Base-by-base conservation (phyloP, 2,113 vertebrate genomes). In the Felis catus region DNA sequence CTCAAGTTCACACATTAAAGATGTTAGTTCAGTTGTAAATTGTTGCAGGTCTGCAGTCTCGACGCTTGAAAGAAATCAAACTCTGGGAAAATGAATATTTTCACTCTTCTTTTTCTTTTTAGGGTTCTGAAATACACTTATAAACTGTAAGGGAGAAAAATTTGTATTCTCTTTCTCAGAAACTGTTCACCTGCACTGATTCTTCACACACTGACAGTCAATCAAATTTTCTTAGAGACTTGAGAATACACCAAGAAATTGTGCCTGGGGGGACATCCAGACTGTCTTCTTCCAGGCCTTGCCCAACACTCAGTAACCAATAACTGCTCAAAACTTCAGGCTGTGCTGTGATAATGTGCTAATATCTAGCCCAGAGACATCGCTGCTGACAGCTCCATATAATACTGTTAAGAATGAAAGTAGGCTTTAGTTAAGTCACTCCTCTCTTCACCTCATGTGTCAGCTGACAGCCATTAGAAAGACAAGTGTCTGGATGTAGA, bases 1-100 rank as follows among this genome's bases (percentile, higher is more conserved):
- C 31, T 93, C 65, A 45, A 61, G 68, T 96, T 97, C 96, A 92
- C 94, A 96, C 83, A 84, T 95, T 96, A 78, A 92, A 93, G 91
- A 68, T 31, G 39, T 58, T n/a, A 80, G 78, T 96, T 96, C 68
- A 66, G 55, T 55, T 41, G 8, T 92, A 96, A 96, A 93, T 97
- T 79, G 53, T 78, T 86, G 53, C 45, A 81, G 71, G 31, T 84
- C 73, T 68, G 31, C 25, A 15, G 79, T 82, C 61, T 93, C 63
- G 74, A 65, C 0, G 48, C 41, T 51, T 55, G 61, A 27, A 92
- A 97, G 80, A 96, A 81, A 70, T 89, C 25, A 68, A 36, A 83
- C 45, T 85, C 33, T 76, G 25, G 65, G 58, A 93, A 97, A 97
- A 93, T 11, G 80, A 74, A 53, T 10, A 76, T 48, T 66, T 91